Evolutionary conservation across 2,888 invertebrate species (phyloP).

Genomic region (Graphium colonna): DNA sequence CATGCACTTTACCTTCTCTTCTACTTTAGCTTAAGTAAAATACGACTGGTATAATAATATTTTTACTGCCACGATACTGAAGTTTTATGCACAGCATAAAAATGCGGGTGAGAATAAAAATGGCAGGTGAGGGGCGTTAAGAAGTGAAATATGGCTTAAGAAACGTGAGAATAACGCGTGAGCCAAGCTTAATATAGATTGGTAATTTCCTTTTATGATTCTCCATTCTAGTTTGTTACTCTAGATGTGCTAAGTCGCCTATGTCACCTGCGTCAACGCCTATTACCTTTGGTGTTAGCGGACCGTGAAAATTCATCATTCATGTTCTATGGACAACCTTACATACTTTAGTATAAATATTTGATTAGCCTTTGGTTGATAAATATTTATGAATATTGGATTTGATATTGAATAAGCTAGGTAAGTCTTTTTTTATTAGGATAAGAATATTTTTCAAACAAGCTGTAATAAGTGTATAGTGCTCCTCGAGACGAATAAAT

Average conservation of each 20-base stretch:
- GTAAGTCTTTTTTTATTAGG: too few relatives aligned
- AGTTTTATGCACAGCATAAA: slow-evolving; percentile 44
- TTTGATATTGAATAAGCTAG: too few relatives aligned
- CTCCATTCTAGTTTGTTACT: slow-evolving; percentile 4
- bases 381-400: too few relatives aligned
- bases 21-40: slow-evolving; percentile 4
- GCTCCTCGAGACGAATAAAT: too few relatives aligned
- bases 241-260: background rate
- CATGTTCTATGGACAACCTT: too few relatives aligned
- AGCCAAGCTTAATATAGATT: slow-evolving; percentile 45
- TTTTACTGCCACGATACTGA: slow-evolving; percentile 37
- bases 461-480: too few relatives aligned
- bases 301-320: too few relatives aligned
- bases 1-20: background rate
- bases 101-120: slow-evolving; percentile 36
- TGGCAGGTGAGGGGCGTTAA: slow-evolving; percentile 32
- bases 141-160: slow-evolving; percentile 46
- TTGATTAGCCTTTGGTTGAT: too few relatives aligned
- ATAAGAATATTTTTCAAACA: too few relatives aligned
- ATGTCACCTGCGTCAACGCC: slow-evolving; percentile 1
- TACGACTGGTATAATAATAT: slow-evolving; percentile 33
- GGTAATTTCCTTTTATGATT: slow-evolving; percentile 50
- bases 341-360: too few relatives aligned
- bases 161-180: slow-evolving; percentile 31
- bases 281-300: background rate